Base-by-base conservation (phyloP, 1,140 invertebrate species). In the Hylaeus volcanicus region DNA sequence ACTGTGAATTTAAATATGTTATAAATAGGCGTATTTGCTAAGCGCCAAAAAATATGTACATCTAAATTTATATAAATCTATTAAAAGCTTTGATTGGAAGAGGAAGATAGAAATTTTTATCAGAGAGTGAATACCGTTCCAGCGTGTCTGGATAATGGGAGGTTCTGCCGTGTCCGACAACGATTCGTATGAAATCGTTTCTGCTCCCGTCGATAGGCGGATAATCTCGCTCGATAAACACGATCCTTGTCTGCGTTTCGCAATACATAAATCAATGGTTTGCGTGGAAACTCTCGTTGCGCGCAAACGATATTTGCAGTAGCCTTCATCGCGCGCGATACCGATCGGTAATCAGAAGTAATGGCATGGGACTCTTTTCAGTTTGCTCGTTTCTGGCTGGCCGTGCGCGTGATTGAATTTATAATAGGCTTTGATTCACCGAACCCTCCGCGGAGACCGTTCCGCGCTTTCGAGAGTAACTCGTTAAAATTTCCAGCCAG, bases 241-340 rank as follows among this genome's bases (percentile, higher is more conserved):
- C 48, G 61, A 39, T 75, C 51, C 65, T 63, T 15, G 51, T 11
- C 66, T 70, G 43, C 61, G 43, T 79, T 75, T 74, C 63, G 76
- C 55, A 63, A 71, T 41, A 58, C 73, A 86, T 79, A 79, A 86
- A 86, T 86, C 84, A 79, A 82, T 78, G 70, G 55, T 9, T 72
- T 45, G 48, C 68, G 69, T 72, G 68, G 43, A 76, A 63, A 26
- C 39, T 45, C 37, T 65, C 53, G 65, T 75, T 74, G 63, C 71
- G 41, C 26, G 39, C 68, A 61, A 55, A 15, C 37, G 53, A 39
- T 83, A 74, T 80, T 71, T 58, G 75, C 74, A 55, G 51, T 48
- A 58, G 69, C 69, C 48, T 55, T 58, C 63, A 84, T 80, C 76
- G 45, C 26, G 60, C 53, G 39, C 58, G 82, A 79, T 84, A 84